A percentile compares a stretch with the other conserved stretches of the same genome.
phyloP scores from a whole-genome alignment of 2,797 vertebrate species.

The Psittacula derbiana region DNA sequence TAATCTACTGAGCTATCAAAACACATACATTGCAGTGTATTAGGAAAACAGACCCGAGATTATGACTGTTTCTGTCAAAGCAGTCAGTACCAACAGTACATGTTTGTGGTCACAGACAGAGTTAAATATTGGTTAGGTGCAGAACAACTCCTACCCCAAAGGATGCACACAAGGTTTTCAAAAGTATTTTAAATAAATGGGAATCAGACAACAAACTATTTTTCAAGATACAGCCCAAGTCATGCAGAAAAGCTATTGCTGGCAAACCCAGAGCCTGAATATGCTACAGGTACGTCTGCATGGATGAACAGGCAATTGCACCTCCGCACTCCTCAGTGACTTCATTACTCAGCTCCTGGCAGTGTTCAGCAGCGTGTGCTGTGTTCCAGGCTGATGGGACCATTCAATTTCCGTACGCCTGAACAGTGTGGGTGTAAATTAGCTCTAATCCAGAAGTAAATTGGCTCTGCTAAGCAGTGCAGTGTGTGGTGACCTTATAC shows the following conservation, averaged over 20 bases:
- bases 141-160: background rate
- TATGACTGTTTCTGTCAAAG: background rate
- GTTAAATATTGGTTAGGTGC: background rate
- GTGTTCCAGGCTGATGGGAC: background rate
- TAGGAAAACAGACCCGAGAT: background rate
- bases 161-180: background rate
- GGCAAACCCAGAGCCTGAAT: background rate
- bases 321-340: background rate
- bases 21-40: background rate
- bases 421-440: constrained; percentile 11
- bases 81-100: background rate
- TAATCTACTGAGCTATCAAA: background rate
- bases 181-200: background rate
- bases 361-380: background rate
- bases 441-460: background rate
- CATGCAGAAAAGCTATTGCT: background rate
- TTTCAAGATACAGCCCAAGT: background rate
- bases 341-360: background rate
- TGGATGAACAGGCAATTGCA: background rate
- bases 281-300: background rate
- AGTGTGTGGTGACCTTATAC: background rate
- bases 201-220: background rate
- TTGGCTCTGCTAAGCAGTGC: background rate
- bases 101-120: background rate
- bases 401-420: background rate